phyloP scores from a whole-genome alignment of 2,888 invertebrate species.

The Callyntrura sp. region DNA sequence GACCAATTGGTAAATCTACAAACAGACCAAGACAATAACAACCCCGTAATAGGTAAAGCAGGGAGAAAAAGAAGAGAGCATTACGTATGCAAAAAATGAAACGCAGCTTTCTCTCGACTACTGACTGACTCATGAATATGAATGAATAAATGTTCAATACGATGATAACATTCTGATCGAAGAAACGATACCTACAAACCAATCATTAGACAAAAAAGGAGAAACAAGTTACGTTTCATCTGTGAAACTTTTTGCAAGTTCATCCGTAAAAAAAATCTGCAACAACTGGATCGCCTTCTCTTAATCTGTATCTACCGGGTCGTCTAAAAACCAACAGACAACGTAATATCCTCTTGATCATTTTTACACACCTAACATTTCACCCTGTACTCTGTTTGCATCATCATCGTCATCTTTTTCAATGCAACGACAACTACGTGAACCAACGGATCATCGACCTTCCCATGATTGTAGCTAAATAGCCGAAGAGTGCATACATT shows the following conservation, averaged over 20 bases:
- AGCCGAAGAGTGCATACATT: too few species aligned
- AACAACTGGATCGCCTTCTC: constrained; percentile 56
- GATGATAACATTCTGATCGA: not conserved
- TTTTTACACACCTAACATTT: too few species aligned
- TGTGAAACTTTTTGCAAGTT: constrained; percentile 57
- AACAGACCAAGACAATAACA: constrained; percentile 1
- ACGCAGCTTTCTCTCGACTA: not conserved
- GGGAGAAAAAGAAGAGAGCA: not conserved
- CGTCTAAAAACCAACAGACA: too few species aligned
- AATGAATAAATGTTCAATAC: constrained; percentile 47
- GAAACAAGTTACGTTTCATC: constrained; percentile 22
- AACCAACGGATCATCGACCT: constrained; percentile 66
- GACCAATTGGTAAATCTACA: too few species aligned
- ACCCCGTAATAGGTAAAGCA: not conserved
- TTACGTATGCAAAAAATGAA: too few species aligned
- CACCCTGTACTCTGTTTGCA: too few species aligned
- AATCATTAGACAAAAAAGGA: constrained; percentile 34
- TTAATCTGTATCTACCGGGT: too few species aligned
- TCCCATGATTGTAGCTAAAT: constrained; percentile 27
- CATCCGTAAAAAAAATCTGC: constrained; percentile 41
- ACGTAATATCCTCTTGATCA: constrained; percentile 6
- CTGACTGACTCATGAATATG: constrained; percentile 60
- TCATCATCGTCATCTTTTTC: too few species aligned
- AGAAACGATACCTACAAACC: not conserved
- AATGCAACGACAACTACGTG: not conserved